These are phyloP conservation scores for Apus apus DNA, from an alignment of 2,113 vertebrate species.

Conservation along the genomic window DNA sequence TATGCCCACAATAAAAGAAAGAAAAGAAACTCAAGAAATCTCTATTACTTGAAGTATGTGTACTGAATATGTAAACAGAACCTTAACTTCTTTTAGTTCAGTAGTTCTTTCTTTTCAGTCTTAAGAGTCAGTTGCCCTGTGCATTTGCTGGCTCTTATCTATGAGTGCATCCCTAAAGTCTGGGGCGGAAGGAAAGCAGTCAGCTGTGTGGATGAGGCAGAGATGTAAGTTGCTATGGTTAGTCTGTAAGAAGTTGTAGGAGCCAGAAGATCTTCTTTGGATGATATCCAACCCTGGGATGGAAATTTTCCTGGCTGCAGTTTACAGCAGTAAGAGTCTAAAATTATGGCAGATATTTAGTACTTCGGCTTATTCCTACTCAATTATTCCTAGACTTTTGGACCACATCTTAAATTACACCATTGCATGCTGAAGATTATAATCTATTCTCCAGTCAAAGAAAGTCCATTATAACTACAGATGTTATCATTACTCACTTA, in stretches of 20 bases:
- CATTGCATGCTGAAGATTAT: not conserved
- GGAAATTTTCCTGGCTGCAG: slow-evolving; percentile 18
- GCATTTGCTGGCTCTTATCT: not conserved
- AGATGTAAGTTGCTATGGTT: not conserved
- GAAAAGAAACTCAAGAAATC: not conserved
- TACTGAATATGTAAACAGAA: not conserved
- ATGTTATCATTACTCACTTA: not conserved
- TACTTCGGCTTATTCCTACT: not conserved
- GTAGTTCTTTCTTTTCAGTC: not conserved
- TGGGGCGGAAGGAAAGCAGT: not conserved
- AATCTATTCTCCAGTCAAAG: not conserved
- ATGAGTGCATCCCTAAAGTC: not conserved
- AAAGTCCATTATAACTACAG: not conserved
- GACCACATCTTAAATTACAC: not conserved
- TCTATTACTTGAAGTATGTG: not conserved
- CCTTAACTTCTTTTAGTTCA: not conserved
- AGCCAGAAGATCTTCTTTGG: not conserved
- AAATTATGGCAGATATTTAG: slow-evolving; percentile 11
- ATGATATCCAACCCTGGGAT: not conserved
- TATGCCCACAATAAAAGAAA: not conserved
- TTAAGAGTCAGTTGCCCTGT: not conserved
- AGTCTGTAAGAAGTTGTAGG: slow-evolving; percentile 1
- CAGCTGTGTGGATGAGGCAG: not conserved
- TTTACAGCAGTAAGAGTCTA: not conserved
- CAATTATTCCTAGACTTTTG: not conserved